Conservation (phyloP, 37 sponge, comb jelly and placozoan species). For the Mnemiopsis leidyi region DNA sequence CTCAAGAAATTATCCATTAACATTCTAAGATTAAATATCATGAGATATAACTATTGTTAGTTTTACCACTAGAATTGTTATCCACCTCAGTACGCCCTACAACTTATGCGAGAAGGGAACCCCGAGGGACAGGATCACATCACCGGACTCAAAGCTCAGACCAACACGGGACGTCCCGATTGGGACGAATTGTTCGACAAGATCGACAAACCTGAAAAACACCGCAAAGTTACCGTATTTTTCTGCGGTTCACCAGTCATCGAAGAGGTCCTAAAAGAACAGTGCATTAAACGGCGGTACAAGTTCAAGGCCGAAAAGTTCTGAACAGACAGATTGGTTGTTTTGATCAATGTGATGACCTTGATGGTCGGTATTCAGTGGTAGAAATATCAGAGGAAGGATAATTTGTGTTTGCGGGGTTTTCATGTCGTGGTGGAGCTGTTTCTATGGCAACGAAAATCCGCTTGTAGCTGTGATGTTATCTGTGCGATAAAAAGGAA, state of each 20-base stretch:
- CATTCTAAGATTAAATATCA: no score
- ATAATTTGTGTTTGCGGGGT: not conserved
- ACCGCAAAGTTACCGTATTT: conserved; percentile 38
- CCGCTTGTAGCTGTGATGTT: no score
- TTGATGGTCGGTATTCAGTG: not conserved
- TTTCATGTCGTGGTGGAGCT: no score
- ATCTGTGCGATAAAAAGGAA: no score
- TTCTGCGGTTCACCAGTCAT: conserved; percentile 60
- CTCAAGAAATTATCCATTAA: no score
- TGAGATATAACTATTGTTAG: no score
- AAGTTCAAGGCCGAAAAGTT: conserved; percentile 64
- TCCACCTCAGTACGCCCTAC: conserved; percentile 45
- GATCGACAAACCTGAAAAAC: conserved; percentile 37
- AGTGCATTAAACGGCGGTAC: conserved; percentile 8
- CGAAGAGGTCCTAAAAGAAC: conserved; percentile 50
- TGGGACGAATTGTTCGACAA: conserved; percentile 51
- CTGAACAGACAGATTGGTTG: not conserved
- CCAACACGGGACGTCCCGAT: conserved; percentile 60
- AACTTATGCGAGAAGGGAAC: conserved; percentile 52
- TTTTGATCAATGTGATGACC: not conserved
- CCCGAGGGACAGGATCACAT: conserved; percentile 53
- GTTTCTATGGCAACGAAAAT: no score
- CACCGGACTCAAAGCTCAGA: conserved; percentile 57
- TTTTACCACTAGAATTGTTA: no score
- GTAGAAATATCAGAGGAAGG: not conserved